Conservation (phyloP, 2,888 invertebrate species). For the Coremacera marginata region DNA sequence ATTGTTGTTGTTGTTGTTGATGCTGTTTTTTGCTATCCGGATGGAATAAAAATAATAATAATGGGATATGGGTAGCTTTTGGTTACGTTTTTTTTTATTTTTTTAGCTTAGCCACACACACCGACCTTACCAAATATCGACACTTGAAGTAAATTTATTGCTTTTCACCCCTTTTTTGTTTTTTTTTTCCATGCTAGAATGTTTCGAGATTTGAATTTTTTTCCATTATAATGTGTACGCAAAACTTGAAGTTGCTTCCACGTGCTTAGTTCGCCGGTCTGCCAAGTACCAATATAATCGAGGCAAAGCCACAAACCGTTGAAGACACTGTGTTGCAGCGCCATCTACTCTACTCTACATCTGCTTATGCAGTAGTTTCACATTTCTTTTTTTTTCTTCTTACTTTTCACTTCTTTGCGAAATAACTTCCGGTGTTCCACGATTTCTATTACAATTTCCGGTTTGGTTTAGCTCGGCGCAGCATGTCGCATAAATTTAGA, state of each 20-base stretch:
- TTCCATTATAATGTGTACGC: not conserved
- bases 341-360: not conserved
- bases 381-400: conserved; percentile 14
- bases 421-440: conserved; percentile 51
- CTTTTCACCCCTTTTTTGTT: conserved; percentile 66
- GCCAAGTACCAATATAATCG: conserved; percentile 2
- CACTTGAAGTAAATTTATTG: conserved; percentile 68
- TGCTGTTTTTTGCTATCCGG: conserved; percentile 48
- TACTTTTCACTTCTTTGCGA: conserved; percentile 44
- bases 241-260: too few species aligned
- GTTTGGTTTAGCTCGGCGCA: conserved; percentile 25
- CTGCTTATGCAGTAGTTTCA: conserved; percentile 27
- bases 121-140: conserved; percentile 61
- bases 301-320: conserved; percentile 51
- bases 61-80: conserved; percentile 39
- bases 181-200: conserved; percentile 37
- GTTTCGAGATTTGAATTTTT: conserved; percentile 23
- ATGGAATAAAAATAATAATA: conserved; percentile 59
- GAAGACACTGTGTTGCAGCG: conserved; percentile 39
- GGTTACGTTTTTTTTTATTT: not conserved
- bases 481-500: conserved; percentile 19
- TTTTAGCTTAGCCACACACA: conserved; percentile 1
- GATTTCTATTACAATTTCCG: conserved; percentile 48
- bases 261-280: too few species aligned
- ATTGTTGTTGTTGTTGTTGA: conserved; percentile 6